Conservation (phyloP, 2,888 invertebrate genomes). For the Drosophila melanosoma region DNA sequence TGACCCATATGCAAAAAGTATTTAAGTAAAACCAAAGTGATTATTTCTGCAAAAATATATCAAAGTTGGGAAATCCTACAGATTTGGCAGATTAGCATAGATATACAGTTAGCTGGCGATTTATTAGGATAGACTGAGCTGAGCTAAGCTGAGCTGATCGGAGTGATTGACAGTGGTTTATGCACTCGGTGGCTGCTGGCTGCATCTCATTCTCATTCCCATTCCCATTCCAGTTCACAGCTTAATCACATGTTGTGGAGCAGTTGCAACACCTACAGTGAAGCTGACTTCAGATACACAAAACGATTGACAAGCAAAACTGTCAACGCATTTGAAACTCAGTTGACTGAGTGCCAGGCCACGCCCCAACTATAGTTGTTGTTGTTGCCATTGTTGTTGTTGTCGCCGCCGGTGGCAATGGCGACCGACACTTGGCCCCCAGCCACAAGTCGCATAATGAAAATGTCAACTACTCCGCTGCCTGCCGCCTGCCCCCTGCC, state of each 20-base stretch:
- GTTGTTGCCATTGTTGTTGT: constrained; percentile 28
- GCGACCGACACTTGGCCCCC: constrained; percentile 64
- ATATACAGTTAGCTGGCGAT: neutral
- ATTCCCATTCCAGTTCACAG: constrained; percentile 52
- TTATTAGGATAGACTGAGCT: constrained; percentile 12
- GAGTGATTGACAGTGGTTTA: constrained; percentile 37
- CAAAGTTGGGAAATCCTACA: neutral
- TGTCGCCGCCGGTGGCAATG: constrained; percentile 66
- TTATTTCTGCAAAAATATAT: neutral
- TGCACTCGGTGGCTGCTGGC: constrained; percentile 18
- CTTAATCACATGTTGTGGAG: constrained; percentile 58
- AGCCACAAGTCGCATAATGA: constrained; percentile 68
- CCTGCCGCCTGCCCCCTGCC: constrained; percentile 14
- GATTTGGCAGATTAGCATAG: neutral
- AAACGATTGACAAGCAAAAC: constrained; percentile 73
- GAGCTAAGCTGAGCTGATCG: neutral
- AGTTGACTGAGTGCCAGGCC: constrained; percentile 63
- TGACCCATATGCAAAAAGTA: neutral
- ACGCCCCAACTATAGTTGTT: constrained; percentile 38
- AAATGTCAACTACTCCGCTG: constrained; percentile 66
- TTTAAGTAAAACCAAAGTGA: neutral
- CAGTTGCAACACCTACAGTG: constrained; percentile 59
- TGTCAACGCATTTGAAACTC: constrained; percentile 75
- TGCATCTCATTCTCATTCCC: constrained; percentile 19
- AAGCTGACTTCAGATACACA: constrained; percentile 47